Percentiles rank a stretch among this genome's conserved stretches.
Conservation (phyloP, 92 coral and sea anemone species). For the Anthopleura xanthogrammica region DNA sequence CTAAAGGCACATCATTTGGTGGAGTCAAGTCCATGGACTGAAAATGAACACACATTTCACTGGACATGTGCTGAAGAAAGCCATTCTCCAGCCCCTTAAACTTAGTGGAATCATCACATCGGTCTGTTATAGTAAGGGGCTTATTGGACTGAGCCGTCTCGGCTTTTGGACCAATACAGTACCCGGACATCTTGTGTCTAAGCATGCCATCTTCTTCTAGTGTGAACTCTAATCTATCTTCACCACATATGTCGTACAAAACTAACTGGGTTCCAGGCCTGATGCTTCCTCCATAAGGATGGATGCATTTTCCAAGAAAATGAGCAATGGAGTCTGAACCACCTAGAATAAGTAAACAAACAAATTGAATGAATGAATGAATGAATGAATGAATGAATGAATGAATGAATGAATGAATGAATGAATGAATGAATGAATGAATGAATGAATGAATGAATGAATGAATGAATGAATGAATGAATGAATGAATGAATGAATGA, state of each 20-base stretch:
- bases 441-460: no score
- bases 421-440: no score
- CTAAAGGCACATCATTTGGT: slow-evolving; percentile 55
- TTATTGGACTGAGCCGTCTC: slow-evolving; percentile 34
- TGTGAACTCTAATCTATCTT: slow-evolving; percentile 30
- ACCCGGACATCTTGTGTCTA: slow-evolving; percentile 48
- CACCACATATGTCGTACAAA: slow-evolving; percentile 49
- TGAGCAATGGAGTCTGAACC: slow-evolving; percentile 57
- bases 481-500: no score
- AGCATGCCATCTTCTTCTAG: slow-evolving; percentile 56
- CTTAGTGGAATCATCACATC: slow-evolving; percentile 54
- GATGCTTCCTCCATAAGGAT: slow-evolving; percentile 29
- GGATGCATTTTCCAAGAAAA: slow-evolving; percentile 55
- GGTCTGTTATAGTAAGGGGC: slow-evolving; percentile 28
- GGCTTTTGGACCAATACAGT: slow-evolving; percentile 44
- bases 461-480: no score
- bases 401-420: no score
- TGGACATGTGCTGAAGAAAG: slow-evolving; percentile 57
- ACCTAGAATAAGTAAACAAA: slow-evolving; percentile 20
- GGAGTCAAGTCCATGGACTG: slow-evolving; percentile 41
- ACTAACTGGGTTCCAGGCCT: slow-evolving; percentile 40
- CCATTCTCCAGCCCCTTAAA: slow-evolving; percentile 57
- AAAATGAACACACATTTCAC: slow-evolving; percentile 58
- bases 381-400: no score
- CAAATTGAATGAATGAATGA: no score